These are phyloP conservation scores for Pogonocherus hispidulus DNA, from an alignment of 2,888 invertebrate genomes.

Conservation along the genomic window DNA sequence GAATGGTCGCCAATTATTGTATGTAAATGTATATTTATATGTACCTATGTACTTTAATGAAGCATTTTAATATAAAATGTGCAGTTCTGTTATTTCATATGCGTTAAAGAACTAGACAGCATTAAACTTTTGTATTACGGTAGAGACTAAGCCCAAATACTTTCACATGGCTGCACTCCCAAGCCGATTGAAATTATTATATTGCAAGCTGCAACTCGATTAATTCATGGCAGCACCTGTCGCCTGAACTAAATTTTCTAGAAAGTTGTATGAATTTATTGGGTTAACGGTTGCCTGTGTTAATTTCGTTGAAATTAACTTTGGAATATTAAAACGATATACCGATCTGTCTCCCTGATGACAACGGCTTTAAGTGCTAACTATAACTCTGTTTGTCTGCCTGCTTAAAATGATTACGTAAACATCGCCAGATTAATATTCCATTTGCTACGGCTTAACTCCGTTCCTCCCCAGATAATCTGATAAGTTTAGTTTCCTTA, in stretches of 20 bases:
- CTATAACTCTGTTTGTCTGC: conserved; percentile 33
- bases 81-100: neutral
- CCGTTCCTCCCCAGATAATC: conserved; percentile 28
- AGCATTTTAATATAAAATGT: too few relatives aligned
- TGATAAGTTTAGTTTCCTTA: conserved; percentile 3
- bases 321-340: conserved; percentile 25
- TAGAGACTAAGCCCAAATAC: neutral
- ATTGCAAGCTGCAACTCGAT: conserved; percentile 15
- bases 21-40: too few relatives aligned
- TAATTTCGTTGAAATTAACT: conserved; percentile 39
- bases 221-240: conserved; percentile 42
- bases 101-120: too few relatives aligned
- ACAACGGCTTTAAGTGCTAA: conserved; percentile 21
- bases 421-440: conserved; percentile 43
- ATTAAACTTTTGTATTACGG: neutral
- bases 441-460: conserved; percentile 37
- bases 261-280: conserved; percentile 45
- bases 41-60: too few relatives aligned
- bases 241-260: conserved; percentile 45
- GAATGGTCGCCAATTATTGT: too few relatives aligned
- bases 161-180: conserved; percentile 3
- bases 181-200: conserved; percentile 8
- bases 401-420: conserved; percentile 42
- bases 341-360: conserved; percentile 30
- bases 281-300: conserved; percentile 44